Evolutionary conservation across 92 coral and sea anemone species (phyloP).

Genomic region (Porites cylindrica): DNA sequence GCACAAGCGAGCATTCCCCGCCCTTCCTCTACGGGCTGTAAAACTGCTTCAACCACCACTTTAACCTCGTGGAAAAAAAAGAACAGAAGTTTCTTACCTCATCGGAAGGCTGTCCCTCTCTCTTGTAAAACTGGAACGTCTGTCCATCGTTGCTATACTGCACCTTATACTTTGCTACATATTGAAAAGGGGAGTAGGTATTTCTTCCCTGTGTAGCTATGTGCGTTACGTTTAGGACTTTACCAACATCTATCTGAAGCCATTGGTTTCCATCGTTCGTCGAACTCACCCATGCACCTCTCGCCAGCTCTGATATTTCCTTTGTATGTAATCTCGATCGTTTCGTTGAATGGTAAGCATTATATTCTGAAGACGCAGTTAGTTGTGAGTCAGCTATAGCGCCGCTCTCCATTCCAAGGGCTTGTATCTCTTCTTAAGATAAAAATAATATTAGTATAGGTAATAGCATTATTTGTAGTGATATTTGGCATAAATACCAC

Average conservation of each 20-base stretch:
- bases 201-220: conserved; percentile 33
- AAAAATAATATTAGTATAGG: too few species aligned
- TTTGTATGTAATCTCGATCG: conserved; percentile 7
- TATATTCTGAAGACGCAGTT: conserved; percentile 15
- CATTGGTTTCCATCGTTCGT: conserved; percentile 1
- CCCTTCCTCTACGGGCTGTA: too few species aligned
- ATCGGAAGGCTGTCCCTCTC: background rate
- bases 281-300: conserved; percentile 5
- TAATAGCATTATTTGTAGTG: too few species aligned
- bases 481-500: too few species aligned
- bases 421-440: background rate
- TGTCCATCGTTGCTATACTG: conserved; percentile 14
- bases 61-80: too few species aligned
- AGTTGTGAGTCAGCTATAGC: conserved; percentile 27
- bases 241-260: conserved; percentile 32
- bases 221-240: background rate
- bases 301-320: background rate
- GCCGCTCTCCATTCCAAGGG: conserved; percentile 51
- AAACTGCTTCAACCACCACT: too few species aligned
- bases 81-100: background rate
- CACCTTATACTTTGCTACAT: conserved; percentile 7
- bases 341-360: background rate
- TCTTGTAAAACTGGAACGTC: conserved; percentile 13
- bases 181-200: background rate
- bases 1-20: too few species aligned